Conservation (phyloP, 2,888 invertebrate genomes). For the Aphidoletes aphidimyza region DNA sequence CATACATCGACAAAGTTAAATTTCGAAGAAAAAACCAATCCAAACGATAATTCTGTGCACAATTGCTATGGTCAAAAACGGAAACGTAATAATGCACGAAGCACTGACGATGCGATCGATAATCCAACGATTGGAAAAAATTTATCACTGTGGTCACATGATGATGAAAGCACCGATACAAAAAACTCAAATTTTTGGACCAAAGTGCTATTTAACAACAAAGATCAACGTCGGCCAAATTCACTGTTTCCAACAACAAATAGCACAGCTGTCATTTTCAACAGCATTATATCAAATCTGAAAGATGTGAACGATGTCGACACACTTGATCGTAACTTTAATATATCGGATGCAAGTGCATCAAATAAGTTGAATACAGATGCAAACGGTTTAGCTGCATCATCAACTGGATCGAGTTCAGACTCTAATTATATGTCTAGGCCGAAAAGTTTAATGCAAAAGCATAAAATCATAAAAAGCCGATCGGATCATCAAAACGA, state of each 20-base stretch:
- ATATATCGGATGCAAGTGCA: neutral
- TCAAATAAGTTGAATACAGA: neutral
- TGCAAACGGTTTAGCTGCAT: neutral
- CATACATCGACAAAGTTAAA: neutral
- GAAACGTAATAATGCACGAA: conserved; percentile 20
- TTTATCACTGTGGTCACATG: neutral
- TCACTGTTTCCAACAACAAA: neutral
- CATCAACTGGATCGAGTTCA: too few species aligned
- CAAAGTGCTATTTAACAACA: neutral
- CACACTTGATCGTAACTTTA: neutral
- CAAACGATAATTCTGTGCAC: neutral
- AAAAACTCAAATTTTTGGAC: conserved; percentile 29
- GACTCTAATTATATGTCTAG: neutral
- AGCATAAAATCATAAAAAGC: neutral
- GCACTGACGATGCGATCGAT: neutral
- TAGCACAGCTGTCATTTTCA: neutral
- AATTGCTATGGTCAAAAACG: conserved; percentile 35
- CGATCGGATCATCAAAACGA: neutral
- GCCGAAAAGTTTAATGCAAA: neutral
- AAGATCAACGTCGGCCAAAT: neutral
- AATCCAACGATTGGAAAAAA: neutral
- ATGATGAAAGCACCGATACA: neutral
- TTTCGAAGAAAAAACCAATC: neutral
- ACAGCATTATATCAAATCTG: neutral
- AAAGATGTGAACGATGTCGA: neutral